A percentile compares a stretch with the other conserved stretches of the same genome.
These are phyloP conservation scores for Oreortyx pictus DNA, from an alignment of 2,797 vertebrate species.

Conservation along the genomic window DNA sequence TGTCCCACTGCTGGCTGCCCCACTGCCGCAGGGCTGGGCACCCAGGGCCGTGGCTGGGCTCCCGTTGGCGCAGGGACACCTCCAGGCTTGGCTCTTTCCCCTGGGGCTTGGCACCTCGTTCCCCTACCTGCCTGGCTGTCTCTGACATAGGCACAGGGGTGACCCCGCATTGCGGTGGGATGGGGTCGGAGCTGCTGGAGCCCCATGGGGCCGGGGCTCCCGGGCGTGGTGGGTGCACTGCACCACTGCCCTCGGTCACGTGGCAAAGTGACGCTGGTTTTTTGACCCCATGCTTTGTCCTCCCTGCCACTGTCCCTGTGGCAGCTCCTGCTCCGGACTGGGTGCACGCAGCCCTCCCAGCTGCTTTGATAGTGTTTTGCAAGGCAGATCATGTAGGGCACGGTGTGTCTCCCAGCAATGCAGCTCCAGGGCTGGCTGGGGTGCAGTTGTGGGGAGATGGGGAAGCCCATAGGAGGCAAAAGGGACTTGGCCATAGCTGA, in stretches of 20 bases:
- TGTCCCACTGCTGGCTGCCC: not conserved
- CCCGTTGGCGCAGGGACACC: rapidly evolving
- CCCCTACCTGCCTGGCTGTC: not conserved
- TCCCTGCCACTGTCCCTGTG: rapidly evolving
- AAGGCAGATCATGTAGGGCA: not conserved
- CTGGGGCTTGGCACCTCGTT: rapidly evolving
- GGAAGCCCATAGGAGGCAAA: not conserved
- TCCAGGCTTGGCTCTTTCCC: not conserved
- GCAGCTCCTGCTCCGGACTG: not conserved
- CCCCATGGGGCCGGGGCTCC: rapidly evolving
- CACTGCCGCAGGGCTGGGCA: not conserved
- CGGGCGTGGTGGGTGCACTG: rapidly evolving
- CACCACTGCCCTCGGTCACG: rapidly evolving
- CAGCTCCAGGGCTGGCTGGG: rapidly evolving
- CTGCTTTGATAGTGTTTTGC: not conserved
- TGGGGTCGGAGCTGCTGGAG: not conserved
- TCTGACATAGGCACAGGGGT: rapidly evolving
- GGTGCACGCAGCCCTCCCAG: rapidly evolving
- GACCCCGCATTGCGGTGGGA: not conserved
- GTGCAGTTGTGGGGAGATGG: rapidly evolving
- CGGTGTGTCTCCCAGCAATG: too few relatives aligned
- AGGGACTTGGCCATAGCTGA: rapidly evolving
- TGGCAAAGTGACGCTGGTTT: rapidly evolving
- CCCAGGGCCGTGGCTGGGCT: rapidly evolving
- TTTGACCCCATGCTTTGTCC: not conserved